Conservation (phyloP, 1,140 invertebrate species). For the Drosophila yakuba region DNA sequence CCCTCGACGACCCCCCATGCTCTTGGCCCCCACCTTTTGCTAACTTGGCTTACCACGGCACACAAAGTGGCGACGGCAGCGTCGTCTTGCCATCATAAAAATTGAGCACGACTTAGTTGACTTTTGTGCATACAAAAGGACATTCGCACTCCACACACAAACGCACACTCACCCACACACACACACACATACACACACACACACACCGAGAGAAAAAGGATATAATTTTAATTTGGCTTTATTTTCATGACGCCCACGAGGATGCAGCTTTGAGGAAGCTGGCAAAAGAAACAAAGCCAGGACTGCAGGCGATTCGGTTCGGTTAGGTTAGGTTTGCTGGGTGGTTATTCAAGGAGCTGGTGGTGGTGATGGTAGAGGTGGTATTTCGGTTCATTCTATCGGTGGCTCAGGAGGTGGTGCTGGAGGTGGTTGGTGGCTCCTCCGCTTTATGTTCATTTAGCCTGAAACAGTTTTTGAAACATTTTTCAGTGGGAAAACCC, state of each 20-base stretch:
- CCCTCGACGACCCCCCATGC: too few species aligned
- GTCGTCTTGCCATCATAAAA: slow-evolving; percentile 73
- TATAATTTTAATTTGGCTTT: slow-evolving; percentile 83
- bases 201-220: slow-evolving; percentile 47
- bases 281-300: slow-evolving; percentile 60
- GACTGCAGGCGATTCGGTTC: slow-evolving; percentile 47
- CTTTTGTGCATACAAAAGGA: slow-evolving; percentile 77
- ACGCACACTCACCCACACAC: background rate
- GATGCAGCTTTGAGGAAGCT: slow-evolving; percentile 45
- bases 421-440: too few species aligned
- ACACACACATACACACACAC: background rate
- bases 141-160: slow-evolving; percentile 8
- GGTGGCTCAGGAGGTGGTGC: background rate
- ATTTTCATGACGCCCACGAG: slow-evolving; percentile 71
- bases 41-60: slow-evolving; percentile 55
- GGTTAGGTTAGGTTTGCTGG: background rate
- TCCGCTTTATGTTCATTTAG: slow-evolving; percentile 79
- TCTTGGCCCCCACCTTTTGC: slow-evolving; percentile 10
- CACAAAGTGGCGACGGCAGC: slow-evolving; percentile 54
- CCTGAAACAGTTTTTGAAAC: slow-evolving; percentile 82
- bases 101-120: slow-evolving; percentile 82
- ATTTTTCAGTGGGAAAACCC: slow-evolving; percentile 70
- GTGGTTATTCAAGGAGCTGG: background rate
- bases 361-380: background rate
- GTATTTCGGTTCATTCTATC: too few species aligned